A percentile compares a stretch with the other conserved stretches of the same genome.
phyloP scores from a whole-genome alignment of 2,113 vertebrate species.

The Motacilla tschutschensis region DNA sequence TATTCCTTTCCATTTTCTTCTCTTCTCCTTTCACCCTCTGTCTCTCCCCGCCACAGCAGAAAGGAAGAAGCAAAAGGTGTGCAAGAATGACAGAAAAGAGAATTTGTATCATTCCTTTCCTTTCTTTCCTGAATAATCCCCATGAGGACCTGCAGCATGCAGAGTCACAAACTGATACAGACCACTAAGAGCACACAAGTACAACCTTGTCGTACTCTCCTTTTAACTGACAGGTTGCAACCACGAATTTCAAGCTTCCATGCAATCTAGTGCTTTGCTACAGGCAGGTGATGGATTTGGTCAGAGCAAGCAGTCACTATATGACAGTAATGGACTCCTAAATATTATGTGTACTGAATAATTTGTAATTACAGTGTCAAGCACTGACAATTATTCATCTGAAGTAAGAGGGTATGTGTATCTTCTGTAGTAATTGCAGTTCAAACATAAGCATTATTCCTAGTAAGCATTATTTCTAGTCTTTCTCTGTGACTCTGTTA shows the following conservation, averaged over 20 bases:
- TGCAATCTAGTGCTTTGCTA: not conserved
- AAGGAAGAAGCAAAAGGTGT: not conserved
- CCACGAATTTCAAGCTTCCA: not conserved
- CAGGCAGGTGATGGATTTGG: not conserved
- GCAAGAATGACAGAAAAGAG: not conserved
- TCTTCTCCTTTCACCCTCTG: not conserved
- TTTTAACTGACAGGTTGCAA: not conserved
- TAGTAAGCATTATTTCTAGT: not conserved
- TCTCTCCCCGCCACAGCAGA: not conserved
- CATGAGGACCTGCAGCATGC: not conserved
- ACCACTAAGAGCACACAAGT: not conserved
- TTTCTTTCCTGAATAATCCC: not conserved
- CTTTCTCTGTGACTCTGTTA: not conserved
- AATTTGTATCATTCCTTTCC: not conserved
- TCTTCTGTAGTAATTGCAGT: not conserved
- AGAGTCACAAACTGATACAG: not conserved
- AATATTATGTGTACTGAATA: not conserved
- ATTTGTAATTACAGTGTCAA: not conserved
- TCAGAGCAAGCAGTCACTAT: not conserved
- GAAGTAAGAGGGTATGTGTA: not conserved
- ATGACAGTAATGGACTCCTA: not conserved
- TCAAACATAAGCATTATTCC: not conserved
- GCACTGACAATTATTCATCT: not conserved
- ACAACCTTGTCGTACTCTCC: fast-evolving
- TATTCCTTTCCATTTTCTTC: not conserved